Percentiles rank a stretch among this genome's conserved stretches.
Evolutionary conservation across 2,797 vertebrate genomes (phyloP).

Genomic region (Chiroxiphia lanceolata): DNA sequence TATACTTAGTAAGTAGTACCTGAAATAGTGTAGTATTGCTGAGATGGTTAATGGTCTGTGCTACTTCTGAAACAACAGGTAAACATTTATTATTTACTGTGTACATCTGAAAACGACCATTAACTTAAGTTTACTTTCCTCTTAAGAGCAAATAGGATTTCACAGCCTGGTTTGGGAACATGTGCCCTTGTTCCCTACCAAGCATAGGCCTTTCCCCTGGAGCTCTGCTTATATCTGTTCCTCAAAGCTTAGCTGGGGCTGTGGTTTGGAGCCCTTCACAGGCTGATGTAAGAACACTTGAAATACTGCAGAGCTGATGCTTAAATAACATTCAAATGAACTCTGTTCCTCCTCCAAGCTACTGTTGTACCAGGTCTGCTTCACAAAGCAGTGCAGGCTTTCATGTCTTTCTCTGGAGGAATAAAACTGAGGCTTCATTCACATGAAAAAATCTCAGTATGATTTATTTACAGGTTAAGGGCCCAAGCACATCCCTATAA

Average conservation of each 20-base stretch:
- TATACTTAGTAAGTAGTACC: not conserved
- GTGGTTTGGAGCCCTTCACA: not conserved
- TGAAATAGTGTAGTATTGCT: not conserved
- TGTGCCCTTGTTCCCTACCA: not conserved
- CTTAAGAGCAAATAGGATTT: not conserved
- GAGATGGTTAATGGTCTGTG: not conserved
- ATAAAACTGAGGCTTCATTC: conserved; percentile 19
- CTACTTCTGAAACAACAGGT: not conserved
- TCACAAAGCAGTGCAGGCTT: not conserved
- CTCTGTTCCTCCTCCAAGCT: not conserved
- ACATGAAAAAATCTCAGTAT: conserved; percentile 17
- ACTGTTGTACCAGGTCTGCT: not conserved
- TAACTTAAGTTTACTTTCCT: not conserved
- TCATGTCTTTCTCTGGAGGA: conserved; percentile 8
- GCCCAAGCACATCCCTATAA: conserved; percentile 10
- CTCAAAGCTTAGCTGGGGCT: not conserved
- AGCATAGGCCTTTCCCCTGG: not conserved
- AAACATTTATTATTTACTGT: not conserved
- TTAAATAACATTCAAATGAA: conserved; percentile 37
- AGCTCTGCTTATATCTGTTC: not conserved
- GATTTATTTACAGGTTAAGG: conserved; percentile 62
- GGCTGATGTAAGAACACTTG: not conserved
- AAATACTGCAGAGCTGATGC: not conserved
- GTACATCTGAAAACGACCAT: not conserved
- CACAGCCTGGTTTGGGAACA: not conserved